Base-by-base conservation (phyloP, 1,140 invertebrate genomes). In the Nasonia longicornis region DNA sequence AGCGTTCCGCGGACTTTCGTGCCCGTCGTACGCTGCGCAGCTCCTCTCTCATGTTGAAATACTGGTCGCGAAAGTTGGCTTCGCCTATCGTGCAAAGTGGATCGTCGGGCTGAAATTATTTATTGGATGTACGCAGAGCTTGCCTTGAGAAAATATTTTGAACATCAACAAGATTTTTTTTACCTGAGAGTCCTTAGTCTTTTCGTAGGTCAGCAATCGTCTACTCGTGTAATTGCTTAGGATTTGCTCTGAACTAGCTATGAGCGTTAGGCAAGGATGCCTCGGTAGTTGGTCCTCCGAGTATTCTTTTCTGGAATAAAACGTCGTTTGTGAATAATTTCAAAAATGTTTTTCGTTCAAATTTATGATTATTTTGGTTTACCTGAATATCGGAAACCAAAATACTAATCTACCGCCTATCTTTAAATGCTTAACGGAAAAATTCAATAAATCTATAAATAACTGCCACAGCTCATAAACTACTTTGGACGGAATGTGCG, bases 331-430 rank as follows among this genome's bases (percentile, higher is more conserved):
- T 58, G 16, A 16, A 52, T 52, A 52, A 52, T 52, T 16, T 52
- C 14, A 48, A 52, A 52, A 52, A 14, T 52, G 4, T 4, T 16
- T 16, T 16, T 16, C 3, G 1, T 20, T 16, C 12, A 3, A 14
- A 52, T 66, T n/a, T 26, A 66, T 26, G 10, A 26, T 22, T 63
- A 16, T 63, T 63, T 11, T 16, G n/a, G 70, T 78, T 79, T 90
- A 95, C 95, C 95, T 93, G 82, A 95, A 95, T 75, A 98, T 91
- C 73, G 98, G 98, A 86, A 98, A 94, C 97, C 97, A 99, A 91
- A 95, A 98, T 0, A 98, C 97, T 20, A 99, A 90, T 85, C 96
- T 90, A 0, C 97, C 95, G 45, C 94, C 93, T 4, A 96, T 79
- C 84, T 91, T 93, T 63, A 99, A 92, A 91, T 96, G 94, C 82